Percentiles rank a stretch among this genome's conserved stretches.
These are phyloP conservation scores for Cataglyphis cursor DNA, from an alignment of 2,888 invertebrate genomes.

Conservation along the genomic window DNA sequence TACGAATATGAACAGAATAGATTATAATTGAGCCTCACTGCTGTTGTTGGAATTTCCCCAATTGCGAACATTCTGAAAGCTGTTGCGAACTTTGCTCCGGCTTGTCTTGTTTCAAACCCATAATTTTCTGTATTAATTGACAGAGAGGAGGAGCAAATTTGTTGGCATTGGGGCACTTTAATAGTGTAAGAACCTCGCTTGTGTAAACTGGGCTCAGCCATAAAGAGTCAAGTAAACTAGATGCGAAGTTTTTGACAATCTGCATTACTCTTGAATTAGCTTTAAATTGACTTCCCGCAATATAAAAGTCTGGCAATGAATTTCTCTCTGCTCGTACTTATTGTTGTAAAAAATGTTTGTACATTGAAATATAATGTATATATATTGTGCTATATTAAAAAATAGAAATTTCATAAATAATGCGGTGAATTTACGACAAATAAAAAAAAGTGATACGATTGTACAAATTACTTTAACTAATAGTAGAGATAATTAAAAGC, in stretches of 20 bases:
- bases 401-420: background rate
- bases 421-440: background rate
- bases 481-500: background rate
- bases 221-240: background rate
- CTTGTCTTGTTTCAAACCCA: conserved; percentile 1
- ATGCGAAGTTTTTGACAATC: background rate
- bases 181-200: background rate
- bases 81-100: background rate
- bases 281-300: background rate
- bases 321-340: background rate
- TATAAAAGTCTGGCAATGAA: background rate
- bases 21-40: background rate
- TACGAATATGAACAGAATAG: background rate
- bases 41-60: background rate
- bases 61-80: background rate
- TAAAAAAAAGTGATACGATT: background rate
- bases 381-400: background rate
- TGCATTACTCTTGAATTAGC: conserved; percentile 4
- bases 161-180: conserved; percentile 7
- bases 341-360: background rate
- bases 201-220: conserved; percentile 3
- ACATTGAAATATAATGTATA: background rate
- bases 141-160: background rate
- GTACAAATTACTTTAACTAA: background rate
- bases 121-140: conserved; percentile 20